Percentiles rank a stretch among this genome's conserved stretches.
These are phyloP conservation scores for Watsonalla binaria DNA, from an alignment of 2,888 invertebrate species.

Conservation along the genomic window DNA sequence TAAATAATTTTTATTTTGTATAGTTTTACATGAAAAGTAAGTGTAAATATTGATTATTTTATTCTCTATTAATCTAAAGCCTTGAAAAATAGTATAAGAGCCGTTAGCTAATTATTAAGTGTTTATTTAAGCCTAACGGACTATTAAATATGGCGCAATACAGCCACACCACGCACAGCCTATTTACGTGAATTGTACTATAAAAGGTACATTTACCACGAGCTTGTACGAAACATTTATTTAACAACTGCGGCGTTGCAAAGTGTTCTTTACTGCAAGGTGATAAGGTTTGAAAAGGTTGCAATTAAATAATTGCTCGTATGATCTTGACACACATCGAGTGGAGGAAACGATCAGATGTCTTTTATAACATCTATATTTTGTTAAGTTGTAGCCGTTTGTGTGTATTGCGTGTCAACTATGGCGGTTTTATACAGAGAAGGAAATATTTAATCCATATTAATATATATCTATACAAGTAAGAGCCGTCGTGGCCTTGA, in stretches of 20 bases:
- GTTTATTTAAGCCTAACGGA: background rate
- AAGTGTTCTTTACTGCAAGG: slow-evolving; percentile 23
- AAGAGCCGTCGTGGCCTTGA: too few relatives aligned
- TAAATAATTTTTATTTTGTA: too few relatives aligned
- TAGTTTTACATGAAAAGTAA: too few relatives aligned
- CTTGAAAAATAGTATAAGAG: background rate
- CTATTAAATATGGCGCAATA: slow-evolving; percentile 12
- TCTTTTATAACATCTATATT: slow-evolving; percentile 38
- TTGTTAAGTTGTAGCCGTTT: background rate
- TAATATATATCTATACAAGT: too few relatives aligned
- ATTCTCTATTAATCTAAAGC: too few relatives aligned
- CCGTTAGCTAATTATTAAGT: background rate
- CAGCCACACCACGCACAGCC: slow-evolving; percentile 48
- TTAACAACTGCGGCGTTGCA: slow-evolving; percentile 21
- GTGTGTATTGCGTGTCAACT: background rate
- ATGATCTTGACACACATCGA: slow-evolving; percentile 64
- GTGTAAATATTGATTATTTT: too few relatives aligned
- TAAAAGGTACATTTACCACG: slow-evolving; percentile 35
- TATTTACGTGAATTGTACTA: slow-evolving; percentile 52
- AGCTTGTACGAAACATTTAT: slow-evolving; percentile 32
- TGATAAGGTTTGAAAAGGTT: slow-evolving; percentile 15
- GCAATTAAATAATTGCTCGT: slow-evolving; percentile 15
- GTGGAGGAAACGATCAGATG: slow-evolving; percentile 51
- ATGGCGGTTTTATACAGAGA: background rate
- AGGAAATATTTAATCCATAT: too few relatives aligned